Conservation (phyloP, 2,113 vertebrate species). For the Pollimyrus isidori region DNA sequence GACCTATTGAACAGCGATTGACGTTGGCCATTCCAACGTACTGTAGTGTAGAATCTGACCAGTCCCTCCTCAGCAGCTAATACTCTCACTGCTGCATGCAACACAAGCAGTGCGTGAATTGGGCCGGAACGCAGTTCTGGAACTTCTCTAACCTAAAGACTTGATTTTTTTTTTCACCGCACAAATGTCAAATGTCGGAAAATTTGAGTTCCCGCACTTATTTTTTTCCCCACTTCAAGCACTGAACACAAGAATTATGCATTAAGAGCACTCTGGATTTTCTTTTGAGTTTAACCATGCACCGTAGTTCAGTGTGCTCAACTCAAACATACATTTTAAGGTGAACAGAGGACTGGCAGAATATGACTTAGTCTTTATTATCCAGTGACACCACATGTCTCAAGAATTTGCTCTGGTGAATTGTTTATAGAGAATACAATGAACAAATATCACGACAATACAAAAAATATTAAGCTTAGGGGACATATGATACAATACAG, state of each 20-base stretch:
- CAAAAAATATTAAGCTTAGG: background rate
- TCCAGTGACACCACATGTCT: background rate
- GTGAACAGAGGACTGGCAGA: background rate
- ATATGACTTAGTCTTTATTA: background rate
- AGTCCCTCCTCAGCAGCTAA: background rate
- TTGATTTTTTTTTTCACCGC: no score
- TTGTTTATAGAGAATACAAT: background rate
- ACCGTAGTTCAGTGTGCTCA: background rate
- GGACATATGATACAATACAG: background rate
- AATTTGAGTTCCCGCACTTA: no score
- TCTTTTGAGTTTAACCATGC: background rate
- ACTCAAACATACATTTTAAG: background rate
- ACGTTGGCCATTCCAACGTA: background rate
- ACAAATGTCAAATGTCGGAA: no score
- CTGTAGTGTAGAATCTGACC: background rate
- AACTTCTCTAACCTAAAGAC: no score
- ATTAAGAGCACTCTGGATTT: background rate
- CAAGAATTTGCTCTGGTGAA: background rate
- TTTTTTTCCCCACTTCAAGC: no score
- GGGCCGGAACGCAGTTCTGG: no score
- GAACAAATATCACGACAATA: background rate
- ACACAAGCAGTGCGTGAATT: background rate
- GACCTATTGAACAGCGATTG: background rate
- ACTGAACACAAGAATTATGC: background rate
- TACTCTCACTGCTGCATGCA: background rate